These are phyloP conservation scores for Zeuzera pyrina DNA, from an alignment of 2,888 invertebrate genomes.

Conservation along the genomic window DNA sequence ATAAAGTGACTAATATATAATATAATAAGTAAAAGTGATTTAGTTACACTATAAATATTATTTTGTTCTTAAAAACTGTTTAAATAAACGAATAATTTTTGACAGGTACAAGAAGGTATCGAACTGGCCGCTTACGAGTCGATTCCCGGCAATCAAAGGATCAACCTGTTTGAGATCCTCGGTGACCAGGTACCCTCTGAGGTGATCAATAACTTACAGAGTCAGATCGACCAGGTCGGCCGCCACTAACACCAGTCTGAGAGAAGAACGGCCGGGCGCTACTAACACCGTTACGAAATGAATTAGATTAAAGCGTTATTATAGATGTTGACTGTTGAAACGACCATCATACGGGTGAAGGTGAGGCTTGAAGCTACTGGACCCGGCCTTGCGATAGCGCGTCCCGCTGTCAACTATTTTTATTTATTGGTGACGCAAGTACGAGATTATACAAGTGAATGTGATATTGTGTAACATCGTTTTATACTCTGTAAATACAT, in stretches of 20 bases:
- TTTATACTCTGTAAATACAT: constrained; percentile 64
- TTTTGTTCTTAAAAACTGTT: no score
- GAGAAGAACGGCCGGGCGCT: no score
- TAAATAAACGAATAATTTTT: background rate
- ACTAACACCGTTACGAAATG: no score
- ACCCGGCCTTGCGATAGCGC: no score
- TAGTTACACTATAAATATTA: no score
- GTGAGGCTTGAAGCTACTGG: no score
- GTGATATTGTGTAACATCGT: constrained; percentile 62
- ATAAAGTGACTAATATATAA: no score
- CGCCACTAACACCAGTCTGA: constrained; percentile 70
- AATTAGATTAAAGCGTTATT: no score
- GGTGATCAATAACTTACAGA: constrained; percentile 89
- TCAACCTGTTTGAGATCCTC: constrained; percentile 87
- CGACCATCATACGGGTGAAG: no score
- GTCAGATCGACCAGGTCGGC: constrained; percentile 89
- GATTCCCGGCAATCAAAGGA: constrained; percentile 87
- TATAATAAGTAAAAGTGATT: no score
- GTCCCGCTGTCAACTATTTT: no score
- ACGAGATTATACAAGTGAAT: constrained; percentile 48
- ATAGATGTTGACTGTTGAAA: no score
- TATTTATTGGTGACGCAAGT: constrained; percentile 62
- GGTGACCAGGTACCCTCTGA: constrained; percentile 90
- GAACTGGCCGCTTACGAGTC: constrained; percentile 90
- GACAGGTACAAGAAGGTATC: constrained; percentile 88